Conservation (phyloP, 2,113 vertebrate species). For the Ursus arctos region DNA sequence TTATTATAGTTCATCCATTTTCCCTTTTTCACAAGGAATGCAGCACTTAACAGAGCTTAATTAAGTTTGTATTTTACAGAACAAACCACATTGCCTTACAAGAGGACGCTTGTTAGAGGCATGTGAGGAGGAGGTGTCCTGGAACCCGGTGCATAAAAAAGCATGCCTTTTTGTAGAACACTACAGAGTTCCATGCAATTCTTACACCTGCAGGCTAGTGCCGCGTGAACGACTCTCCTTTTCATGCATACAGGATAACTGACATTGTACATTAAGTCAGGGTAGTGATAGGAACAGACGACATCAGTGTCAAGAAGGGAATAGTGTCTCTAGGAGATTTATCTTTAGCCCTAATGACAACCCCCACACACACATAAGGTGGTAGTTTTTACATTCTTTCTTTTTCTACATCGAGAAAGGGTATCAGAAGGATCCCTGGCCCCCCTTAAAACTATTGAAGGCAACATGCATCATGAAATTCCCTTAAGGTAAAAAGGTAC, state of each 20-base stretch:
- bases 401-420: neutral
- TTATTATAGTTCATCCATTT: constrained; percentile 75
- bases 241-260: neutral
- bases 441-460: neutral
- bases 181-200: neutral
- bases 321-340: neutral
- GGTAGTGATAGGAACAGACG: neutral
- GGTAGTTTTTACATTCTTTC: neutral
- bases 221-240: neutral
- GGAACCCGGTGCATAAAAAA: neutral
- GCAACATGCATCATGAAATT: neutral
- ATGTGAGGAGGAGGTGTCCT: neutral
- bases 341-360: neutral
- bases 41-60: constrained; percentile 27
- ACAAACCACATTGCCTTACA: neutral
- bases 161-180: too few relatives aligned
- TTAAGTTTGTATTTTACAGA: constrained; percentile 68
- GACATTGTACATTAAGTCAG: neutral
- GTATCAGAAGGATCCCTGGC: neutral
- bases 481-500: neutral
- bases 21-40: constrained; percentile 57
- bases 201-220: neutral
- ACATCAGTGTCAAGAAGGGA: neutral
- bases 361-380: neutral
- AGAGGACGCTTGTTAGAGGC: constrained; percentile 40